Evolutionary conservation across 2,113 vertebrate genomes (phyloP), one percentile per base, ranked within the genome.

Genomic region (Chloroceryle aenea): DNA sequence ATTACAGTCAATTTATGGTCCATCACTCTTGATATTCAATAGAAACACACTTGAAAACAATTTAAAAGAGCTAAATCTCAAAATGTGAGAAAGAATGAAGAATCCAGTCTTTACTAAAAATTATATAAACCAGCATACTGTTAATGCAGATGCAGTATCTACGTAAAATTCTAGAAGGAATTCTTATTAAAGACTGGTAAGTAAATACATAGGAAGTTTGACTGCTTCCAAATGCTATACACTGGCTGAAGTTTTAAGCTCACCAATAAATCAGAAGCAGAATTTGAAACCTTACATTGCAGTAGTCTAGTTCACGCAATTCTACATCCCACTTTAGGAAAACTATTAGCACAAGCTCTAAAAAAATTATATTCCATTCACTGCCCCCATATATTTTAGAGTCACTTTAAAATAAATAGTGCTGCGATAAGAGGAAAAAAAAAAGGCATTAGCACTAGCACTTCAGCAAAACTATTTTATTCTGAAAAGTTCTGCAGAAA

Each of bases 401-500:
- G 84, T 93, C 76, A 85, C 82, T 96, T 97, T 50, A 87, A 96
- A 85, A 97, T 67, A 98, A 97, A 97, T 95, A 97, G 34, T 95
- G 93, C 97, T 97, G 88, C 56, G 91, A 94, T 96, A 95, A 94
- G 84, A 87, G 63, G 59, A 12, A 7, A 86, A 53, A 53, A 67
- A 59, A 87, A 87, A 68, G 61, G 87, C 75, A 93, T 93, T 95
- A 97, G 86, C 66, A 83, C 64, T 50, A 74, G 68, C 79, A 95
- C 96, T 96, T 96, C 89, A 95, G 80, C 59, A 83, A 85, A 97
- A 94, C 79, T 97, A 96, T 96, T 98, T 97, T 91, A 92, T 85
- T 94, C 97, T 97, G 85, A 88, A 93, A 98, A 97, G 95, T 97
- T 97, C 96, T 96, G 79, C 95, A 95, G 94, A 97, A 98, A 97